Evolutionary conservation across 2,888 invertebrate genomes (phyloP).

Genomic region (Archaeoteleia sp.): DNA sequence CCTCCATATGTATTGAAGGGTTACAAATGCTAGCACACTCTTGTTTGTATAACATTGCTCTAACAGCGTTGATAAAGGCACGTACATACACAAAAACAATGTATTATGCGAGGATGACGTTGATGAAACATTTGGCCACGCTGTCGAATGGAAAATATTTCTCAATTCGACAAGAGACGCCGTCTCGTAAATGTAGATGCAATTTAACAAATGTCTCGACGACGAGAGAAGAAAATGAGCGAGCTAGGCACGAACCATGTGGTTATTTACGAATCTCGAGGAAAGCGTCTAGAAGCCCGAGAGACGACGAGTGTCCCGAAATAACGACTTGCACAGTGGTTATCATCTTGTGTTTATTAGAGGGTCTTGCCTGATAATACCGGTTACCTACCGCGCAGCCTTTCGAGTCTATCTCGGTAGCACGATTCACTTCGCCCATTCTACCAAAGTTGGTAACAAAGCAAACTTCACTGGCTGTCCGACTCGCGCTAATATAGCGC

Average conservation of each 20-base stretch:
- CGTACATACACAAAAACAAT: no score
- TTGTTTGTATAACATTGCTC: no score
- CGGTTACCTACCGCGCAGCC: neutral
- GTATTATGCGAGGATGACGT: no score
- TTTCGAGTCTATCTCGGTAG: slow-evolving; percentile 4
- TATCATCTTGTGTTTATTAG: slow-evolving; percentile 29
- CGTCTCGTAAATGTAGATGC: neutral
- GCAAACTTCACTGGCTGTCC: slow-evolving; percentile 34
- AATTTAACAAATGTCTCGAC: slow-evolving; percentile 6
- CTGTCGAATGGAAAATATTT: neutral
- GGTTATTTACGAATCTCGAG: slow-evolving; percentile 34
- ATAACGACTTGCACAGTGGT: slow-evolving; percentile 39
- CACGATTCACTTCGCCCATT: slow-evolving; percentile 26
- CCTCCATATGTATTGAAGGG: no score
- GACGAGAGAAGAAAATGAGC: slow-evolving; percentile 7
- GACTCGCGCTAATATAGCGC: slow-evolving; percentile 27
- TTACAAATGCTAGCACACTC: no score
- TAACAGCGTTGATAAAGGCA: no score
- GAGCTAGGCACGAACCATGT: slow-evolving; percentile 15
- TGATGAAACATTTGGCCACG: neutral
- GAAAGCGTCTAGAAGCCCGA: slow-evolving; percentile 15
- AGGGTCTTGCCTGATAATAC: slow-evolving; percentile 28
- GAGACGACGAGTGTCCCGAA: slow-evolving; percentile 33
- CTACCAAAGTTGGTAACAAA: slow-evolving; percentile 38
- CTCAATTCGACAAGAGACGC: neutral